Evolutionary conservation across 2,888 invertebrate genomes (phyloP).

Genomic region (Melanchra persicariae): DNA sequence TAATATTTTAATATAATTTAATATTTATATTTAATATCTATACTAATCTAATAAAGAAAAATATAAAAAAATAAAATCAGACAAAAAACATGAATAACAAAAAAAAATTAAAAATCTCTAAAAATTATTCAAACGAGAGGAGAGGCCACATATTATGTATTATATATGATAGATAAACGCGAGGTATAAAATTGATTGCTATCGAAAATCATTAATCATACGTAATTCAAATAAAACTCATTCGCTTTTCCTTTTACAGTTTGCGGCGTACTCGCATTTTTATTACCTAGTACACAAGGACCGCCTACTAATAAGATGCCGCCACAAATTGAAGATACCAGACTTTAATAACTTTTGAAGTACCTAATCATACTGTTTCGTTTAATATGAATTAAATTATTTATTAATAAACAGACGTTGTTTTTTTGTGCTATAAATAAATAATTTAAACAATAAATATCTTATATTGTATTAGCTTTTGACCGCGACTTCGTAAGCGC

Average conservation of each 20-base stretch:
- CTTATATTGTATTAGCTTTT: no score
- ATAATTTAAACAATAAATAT: no score
- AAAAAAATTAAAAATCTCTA: not conserved
- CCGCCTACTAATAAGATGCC: slow-evolving; percentile 39
- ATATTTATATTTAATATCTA: no score
- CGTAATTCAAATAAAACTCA: not conserved
- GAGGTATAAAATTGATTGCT: not conserved
- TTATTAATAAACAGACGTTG: not conserved
- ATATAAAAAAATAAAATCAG: no score
- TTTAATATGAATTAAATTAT: slow-evolving; percentile 34
- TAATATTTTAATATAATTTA: no score
- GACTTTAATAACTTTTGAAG: slow-evolving; percentile 50
- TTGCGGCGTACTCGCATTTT: slow-evolving; percentile 75
- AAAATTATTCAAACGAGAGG: not conserved
- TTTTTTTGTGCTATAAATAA: not conserved
- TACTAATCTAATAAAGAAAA: no score
- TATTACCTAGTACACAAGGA: slow-evolving; percentile 70
- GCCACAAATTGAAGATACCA: slow-evolving; percentile 42
- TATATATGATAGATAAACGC: no score
- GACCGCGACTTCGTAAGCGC: no score
- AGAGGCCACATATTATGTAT: not conserved
- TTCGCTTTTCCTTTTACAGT: slow-evolving; percentile 74
- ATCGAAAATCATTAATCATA: not conserved
- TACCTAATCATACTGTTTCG: not conserved
- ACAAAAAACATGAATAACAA: not conserved